A percentile compares a stretch with the other conserved stretches of the same genome.
These are phyloP conservation scores for Phenacoccus solenopsis DNA, from an alignment of 1,140 invertebrate species.

Conservation along the genomic window DNA sequence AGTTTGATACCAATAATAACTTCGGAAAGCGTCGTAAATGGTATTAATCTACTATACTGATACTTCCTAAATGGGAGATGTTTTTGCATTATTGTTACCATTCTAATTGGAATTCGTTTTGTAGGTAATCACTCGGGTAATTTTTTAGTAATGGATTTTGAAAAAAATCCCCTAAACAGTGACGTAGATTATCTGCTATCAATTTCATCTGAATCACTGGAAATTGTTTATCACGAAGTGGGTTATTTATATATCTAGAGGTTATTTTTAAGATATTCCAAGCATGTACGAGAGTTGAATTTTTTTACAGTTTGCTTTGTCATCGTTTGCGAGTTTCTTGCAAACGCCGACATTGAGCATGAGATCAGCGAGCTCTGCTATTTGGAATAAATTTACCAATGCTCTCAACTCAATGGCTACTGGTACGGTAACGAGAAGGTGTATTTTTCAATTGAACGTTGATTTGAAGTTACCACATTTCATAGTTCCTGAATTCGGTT, in stretches of 20 bases:
- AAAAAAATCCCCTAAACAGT: slow-evolving; percentile 52
- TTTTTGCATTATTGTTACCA: no score
- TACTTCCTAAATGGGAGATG: background rate
- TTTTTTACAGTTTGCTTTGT: slow-evolving; percentile 49
- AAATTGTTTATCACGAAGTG: slow-evolving; percentile 69
- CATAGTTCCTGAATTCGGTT: slow-evolving; percentile 62
- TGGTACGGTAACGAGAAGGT: slow-evolving; percentile 45
- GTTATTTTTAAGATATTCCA: background rate
- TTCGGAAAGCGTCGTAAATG: slow-evolving; percentile 50
- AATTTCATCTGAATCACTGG: slow-evolving; percentile 55
- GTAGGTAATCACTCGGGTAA: slow-evolving; percentile 47
- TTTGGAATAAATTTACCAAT: slow-evolving; percentile 26
- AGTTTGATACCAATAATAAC: slow-evolving; percentile 58
- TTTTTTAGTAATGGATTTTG: slow-evolving; percentile 61
- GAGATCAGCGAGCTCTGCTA: slow-evolving; percentile 26
- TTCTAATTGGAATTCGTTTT: slow-evolving; percentile 23
- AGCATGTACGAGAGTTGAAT: slow-evolving; percentile 6
- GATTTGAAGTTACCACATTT: slow-evolving; percentile 66
- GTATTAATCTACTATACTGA: slow-evolving; percentile 24
- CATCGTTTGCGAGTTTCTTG: slow-evolving; percentile 61
- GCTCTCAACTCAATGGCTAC: slow-evolving; percentile 31
- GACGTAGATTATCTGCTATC: slow-evolving; percentile 56
- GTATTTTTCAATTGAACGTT: slow-evolving; percentile 57
- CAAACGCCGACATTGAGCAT: slow-evolving; percentile 35
- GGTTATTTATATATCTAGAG: no score